Base-by-base conservation (phyloP, 2,113 vertebrate genomes). In the Petaurus breviceps region DNA sequence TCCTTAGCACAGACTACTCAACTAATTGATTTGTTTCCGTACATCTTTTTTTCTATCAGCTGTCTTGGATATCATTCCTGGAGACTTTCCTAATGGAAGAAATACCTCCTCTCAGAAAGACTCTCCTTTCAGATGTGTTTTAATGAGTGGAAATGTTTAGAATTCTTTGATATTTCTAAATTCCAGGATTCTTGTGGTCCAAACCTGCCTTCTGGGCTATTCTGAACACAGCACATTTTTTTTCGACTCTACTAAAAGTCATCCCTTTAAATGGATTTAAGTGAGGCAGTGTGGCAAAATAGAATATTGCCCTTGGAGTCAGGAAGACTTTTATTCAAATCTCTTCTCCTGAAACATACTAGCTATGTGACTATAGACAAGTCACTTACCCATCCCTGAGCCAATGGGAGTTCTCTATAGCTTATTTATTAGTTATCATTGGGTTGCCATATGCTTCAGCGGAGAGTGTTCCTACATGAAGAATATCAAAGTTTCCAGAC, bases 21-120 rank as follows among this genome's bases (percentile, higher is more conserved):
- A 51, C 90, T 93, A 47, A 53, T 3, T 3, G 68, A 93, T 28
- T 90, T 91, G 9, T 11, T 28, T 95, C 93, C 6, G 94, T 77
- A 46, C 91, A 94, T 91, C 77, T 93, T 16, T 93, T 16, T 94
- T 19, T 50, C 77, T 14, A 43, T 47, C 96, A 89, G 4, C 51
- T 93, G 43, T 84, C 26, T 11, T 57, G 50, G 37, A 84, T 54
- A 37, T 6, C 22, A 31, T 94, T 23, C 52, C 49, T 50, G 51
- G 10, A 55, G 31, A 46, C 0, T 46, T 84, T 93, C 22, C 25
- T 92, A 4, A 24, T 12, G 0, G n/a, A 46, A 96, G 6, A 22
- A 77, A 61, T 77, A 16, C 37, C 68, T 77, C 68, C 1, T n/a
- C 16, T 14, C 68, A 77, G 37, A 77, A 77, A 77, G 37, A 77